Percentiles rank a stretch among this genome's conserved stretches.
Evolutionary conservation across 2,113 vertebrate species (phyloP).

Genomic region (Myotis yumanensis): DNA sequence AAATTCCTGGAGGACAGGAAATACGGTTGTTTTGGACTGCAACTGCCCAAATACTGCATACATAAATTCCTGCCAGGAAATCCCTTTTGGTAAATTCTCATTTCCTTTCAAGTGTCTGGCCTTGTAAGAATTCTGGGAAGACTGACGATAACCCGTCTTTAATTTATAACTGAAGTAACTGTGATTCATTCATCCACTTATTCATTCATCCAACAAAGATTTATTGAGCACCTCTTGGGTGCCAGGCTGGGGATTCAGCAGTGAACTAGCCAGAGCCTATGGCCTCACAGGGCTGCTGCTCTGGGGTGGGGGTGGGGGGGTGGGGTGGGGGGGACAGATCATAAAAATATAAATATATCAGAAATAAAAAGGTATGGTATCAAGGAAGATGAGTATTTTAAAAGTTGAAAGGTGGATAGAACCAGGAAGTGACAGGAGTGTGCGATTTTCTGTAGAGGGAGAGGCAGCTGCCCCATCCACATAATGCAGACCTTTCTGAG

Average conservation of each 20-base stretch:
- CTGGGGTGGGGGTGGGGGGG: not conserved
- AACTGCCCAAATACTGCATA: constrained; percentile 30
- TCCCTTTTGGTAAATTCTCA: not conserved
- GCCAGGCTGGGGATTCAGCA: not conserved
- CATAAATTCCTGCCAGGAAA: constrained; percentile 58
- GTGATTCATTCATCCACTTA: not conserved
- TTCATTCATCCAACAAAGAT: not conserved
- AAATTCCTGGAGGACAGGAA: constrained; percentile 68
- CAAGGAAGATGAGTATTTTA: not conserved
- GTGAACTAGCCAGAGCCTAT: not conserved
- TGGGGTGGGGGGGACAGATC: too few relatives aligned
- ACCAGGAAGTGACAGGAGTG: not conserved
- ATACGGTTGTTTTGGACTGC: constrained; percentile 41
- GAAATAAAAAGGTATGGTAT: not conserved
- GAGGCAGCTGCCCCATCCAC: too few relatives aligned
- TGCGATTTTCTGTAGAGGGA: not conserved
- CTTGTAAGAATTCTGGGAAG: constrained; percentile 61
- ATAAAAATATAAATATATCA: not conserved
- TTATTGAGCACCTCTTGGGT: not conserved
- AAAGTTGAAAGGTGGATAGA: not conserved
- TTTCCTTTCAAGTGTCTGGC: constrained; percentile 52
- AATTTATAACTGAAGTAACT: constrained; percentile 32
- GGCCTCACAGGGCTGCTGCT: not conserved
- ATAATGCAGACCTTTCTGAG: not conserved
- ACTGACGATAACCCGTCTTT: not conserved